Evolutionary conservation across 1,140 invertebrate genomes (phyloP), one percentile per base, ranked within the genome.

Genomic region (Drosophila eugracilis): DNA sequence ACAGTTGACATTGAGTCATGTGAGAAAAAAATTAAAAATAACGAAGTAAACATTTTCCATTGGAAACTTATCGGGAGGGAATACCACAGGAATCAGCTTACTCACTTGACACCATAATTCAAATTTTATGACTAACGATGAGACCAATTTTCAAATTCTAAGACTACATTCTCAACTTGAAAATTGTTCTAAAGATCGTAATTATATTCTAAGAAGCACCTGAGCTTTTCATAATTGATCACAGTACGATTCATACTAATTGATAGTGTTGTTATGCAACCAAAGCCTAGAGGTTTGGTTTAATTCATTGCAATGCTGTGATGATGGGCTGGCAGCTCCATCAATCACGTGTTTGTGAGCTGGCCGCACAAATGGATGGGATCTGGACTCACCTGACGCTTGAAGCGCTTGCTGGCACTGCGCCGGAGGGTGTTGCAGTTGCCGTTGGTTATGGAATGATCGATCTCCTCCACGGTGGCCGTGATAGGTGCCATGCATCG

Each of bases 381-480:
- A 55, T 36, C 45, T 12, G 21, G 52, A 65, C 94, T 94, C 54
- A 94, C 93, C 62, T 94, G 93, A 59, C 92, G 93, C 81, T 94
- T 94, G 91, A 96, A 96, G 72, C 95, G 92, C 73, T 94, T 92
- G 90, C 95, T 96, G 32, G 96, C 96, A 62, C 95, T 96, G 52
- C 96, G 93, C 60, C 95, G 94, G 54, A 97, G 93, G 2, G 96
- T 97, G 37, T 96, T 96, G 50, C 95, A 94, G 45, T 91, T 91
- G 39, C 70, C 84, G 50, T 90, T 90, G 47, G 78, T 76, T 72
- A 78, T 80, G 65, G 86, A 78, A 75, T 78, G 76, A 78, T 91
- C 90, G 41, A 81, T 77, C 66, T 91, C 91, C 70, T 91, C 90
- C 32, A 71, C 67, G 52, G 72, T 75, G 45, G 75, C 78, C 14